Base-by-base conservation (phyloP, 2,888 invertebrate species). In the Pristionchus fissidentatus region DNA sequence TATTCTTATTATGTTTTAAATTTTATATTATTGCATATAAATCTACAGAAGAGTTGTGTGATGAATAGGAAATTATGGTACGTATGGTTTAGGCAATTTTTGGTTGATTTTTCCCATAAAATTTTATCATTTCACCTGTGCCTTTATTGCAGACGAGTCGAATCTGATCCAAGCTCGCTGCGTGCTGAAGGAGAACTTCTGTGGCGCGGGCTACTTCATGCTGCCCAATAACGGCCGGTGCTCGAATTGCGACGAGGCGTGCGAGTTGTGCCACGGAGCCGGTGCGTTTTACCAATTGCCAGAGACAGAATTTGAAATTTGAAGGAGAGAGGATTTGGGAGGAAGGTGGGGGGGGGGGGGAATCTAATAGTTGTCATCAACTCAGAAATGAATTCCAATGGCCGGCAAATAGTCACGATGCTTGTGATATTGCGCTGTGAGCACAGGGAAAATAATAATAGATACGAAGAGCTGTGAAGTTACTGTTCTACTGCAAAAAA, bases 121-220 rank as follows among this genome's bases (percentile, higher is more conserved):
- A 15, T 19, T 49, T 49, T 49, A 19, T 10, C 3, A 29, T 19
- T 41, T 41, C 35, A 46, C 75, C 19, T 46, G 1, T 3, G 22
- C 1, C 43, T 75, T 35, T n/a, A n/a, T 86, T 88, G 32, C 86
- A 91, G 92, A 91, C 57, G 89, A 90, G 83, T 84, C 87, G n/a
- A 90, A 90, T 84, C 85, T 89, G 78, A 86, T 91, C 38, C 92
- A 92, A 87, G 91, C 92, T 0, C 84, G 88, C 22, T 92, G 92
- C 79, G 87, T 92, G 60, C 86, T 89, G 83, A 83, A 85, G 57
- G 88, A 88, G 84, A 90, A 92, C 83, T 85, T 88, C 57, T 92
- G 92, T 86, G 89, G 89, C 5, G 84, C 84, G 10, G 92, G 92
- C 5, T 92, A 91, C 84, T 92, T 87, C 86, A 86, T 90, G 77